Conservation (phyloP, 2,113 vertebrate species). For the Rhombomys opimus region DNA sequence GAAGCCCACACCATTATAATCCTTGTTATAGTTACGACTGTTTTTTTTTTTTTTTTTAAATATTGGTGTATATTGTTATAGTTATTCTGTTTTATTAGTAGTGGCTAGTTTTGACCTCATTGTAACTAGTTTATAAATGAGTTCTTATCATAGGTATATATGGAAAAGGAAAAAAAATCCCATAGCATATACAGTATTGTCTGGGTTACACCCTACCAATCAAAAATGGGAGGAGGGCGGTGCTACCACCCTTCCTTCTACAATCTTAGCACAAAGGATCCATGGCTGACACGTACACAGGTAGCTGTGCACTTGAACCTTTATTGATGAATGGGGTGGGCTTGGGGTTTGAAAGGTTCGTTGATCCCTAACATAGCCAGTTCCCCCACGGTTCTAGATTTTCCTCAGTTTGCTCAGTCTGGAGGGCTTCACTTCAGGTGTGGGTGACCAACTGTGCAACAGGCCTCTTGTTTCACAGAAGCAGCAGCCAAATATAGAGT, state of each 20-base stretch:
- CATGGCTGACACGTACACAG: not conserved
- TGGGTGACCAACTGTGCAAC: rapidly evolving
- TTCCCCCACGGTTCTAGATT: not conserved
- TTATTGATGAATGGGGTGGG: not conserved
- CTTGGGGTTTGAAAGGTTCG: not conserved
- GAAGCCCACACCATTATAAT: not conserved
- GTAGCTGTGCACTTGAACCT: not conserved
- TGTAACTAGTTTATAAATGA: not conserved
- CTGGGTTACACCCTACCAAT: too few relatives aligned
- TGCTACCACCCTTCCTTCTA: not conserved
- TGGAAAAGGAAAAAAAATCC: not conserved
- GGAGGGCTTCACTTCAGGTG: not conserved
- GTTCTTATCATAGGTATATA: not conserved
- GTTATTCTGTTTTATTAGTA: not conserved
- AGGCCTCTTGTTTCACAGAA: not conserved
- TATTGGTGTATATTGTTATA: not conserved
- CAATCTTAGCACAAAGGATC: not conserved
- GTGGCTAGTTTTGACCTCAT: not conserved
- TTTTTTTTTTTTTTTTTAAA: not conserved
- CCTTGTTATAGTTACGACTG: not conserved
- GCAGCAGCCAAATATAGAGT: not conserved
- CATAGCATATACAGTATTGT: not conserved
- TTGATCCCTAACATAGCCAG: not conserved
- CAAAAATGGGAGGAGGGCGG: rapidly evolving
- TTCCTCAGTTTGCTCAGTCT: not conserved